Base-by-base conservation (phyloP, 2,797 vertebrate genomes). In the Chelon auratus region DNA sequence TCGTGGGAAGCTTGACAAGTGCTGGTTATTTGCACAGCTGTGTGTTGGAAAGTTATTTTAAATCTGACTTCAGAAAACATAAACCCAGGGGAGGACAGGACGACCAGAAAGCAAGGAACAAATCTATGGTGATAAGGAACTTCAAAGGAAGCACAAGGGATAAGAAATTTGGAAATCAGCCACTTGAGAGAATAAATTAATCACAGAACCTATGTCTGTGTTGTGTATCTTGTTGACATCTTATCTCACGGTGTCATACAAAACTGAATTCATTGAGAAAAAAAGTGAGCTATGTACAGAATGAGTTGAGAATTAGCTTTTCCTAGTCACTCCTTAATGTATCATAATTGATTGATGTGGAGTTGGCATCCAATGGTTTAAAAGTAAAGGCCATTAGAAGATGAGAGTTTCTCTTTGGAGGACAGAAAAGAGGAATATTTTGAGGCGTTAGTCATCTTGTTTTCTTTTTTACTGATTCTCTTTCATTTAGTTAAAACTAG, bases 1-100 rank as follows among this genome's bases (percentile, higher is more conserved):
- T 39, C 20, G 3, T 89, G 89, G 78, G 87, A 92, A 86, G 33
- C 67, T 10, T 5, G 15, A 0, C 57, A 83, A 55, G 54, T 82
- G 80, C 9, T 7, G 0, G 1, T 2, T 85, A 53, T 92, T 91
- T 78, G 65, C 76, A 75, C 90, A 91, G 86, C 85, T 91, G 82
- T 11, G 51, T 33, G 62, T n/a, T 61, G 22, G 53, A 60, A 57
- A 20, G 30, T 40, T 63, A 18, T 52, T 56, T 58, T 39, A 20
- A 63, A 79, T 40, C 22, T 5, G 57, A 9, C n/a, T 33, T 62
- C 14, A 26, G 26, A 37, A 22, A 67, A 57, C 3, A n/a, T 11
- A 48, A 68, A 36, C 36, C 12, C 1, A 12, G 20, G 22, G 8
- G 5, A 52, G 26, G 3, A 33, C 45, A 61, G 14, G 26, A 47